Evolutionary conservation across 2,113 vertebrate species (phyloP), one percentile per base, ranked within the genome.

Genomic region (Ranitomeya imitator): DNA sequence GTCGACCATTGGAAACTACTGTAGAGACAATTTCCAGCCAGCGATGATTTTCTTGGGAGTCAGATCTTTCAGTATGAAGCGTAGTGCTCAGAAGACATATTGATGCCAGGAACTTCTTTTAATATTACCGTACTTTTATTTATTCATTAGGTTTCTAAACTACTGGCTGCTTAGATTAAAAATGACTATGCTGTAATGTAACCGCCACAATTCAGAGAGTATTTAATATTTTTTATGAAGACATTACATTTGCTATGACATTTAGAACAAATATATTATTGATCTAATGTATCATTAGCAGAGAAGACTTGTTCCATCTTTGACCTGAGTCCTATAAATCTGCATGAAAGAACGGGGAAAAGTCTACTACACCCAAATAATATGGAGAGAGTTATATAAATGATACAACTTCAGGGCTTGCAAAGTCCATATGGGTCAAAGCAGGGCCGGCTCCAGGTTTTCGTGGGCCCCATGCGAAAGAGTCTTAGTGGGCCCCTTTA

Each of bases 251-350:
- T 51, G 57, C 69, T 59, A 4, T 77, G 84, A 76, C 84, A 85
- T 85, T 85, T 85, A 85, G 54, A 60, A 15, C 55, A 61, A 85
- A 77, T 85, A 57, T 71, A 77, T 85, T 85, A 85, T 60, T 85
- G 69, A 85, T 85, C 19, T 37, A 60, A 60, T 76, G 69, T 76
- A 77, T 76, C 84, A 45, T 85, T 76, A 85, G 84, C 71, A 37
- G 51, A 60, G 26, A 10, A 85, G 23, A 54, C 31, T 21, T 21
- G 57, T 74, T 19, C 69, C 14, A 13, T 76, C 54, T 76, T 51
- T 21, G 37, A 31, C 18, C 18, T 51, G 6, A 51, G 45, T 65
- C 71, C 71, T 45, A 18, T 37, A 74, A 74, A 45, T 45, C 31
- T 74, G 37, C 71, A 37, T 18, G 71, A 74, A 7, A 74, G 71